A percentile compares a stretch with the other conserved stretches of the same genome.
Conservation (phyloP, 2,797 vertebrate species). For the Pampus argenteus region DNA sequence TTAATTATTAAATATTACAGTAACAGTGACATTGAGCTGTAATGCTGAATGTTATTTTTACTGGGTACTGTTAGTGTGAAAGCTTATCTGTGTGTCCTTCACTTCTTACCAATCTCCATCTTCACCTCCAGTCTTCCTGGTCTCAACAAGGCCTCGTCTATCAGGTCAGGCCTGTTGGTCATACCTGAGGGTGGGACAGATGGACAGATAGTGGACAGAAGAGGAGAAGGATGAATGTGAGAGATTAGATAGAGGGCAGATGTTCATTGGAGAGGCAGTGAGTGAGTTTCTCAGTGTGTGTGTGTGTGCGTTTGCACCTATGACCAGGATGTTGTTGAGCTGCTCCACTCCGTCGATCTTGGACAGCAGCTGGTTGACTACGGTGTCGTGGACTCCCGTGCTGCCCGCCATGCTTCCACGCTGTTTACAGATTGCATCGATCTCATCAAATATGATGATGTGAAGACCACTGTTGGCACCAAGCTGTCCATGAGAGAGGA, state of each 20-base stretch:
- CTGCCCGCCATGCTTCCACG: slow-evolving; percentile 97
- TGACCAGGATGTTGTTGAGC: slow-evolving; percentile 98
- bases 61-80: neutral
- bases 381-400: slow-evolving; percentile 96
- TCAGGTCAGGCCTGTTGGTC: slow-evolving; percentile 98
- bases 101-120: slow-evolving; percentile 95
- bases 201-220: slow-evolving; percentile 20
- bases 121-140: slow-evolving; percentile 96
- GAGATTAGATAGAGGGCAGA: slow-evolving; percentile 36
- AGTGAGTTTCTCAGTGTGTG: neutral
- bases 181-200: slow-evolving; percentile 86
- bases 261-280: slow-evolving; percentile 15
- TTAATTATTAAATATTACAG: no score
- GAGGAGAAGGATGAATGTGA: slow-evolving; percentile 12
- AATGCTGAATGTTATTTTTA: neutral
- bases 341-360: slow-evolving; percentile 98
- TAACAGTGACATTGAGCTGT: no score
- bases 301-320: slow-evolving; percentile 77
- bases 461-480: slow-evolving; percentile 97
- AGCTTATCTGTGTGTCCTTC: neutral
- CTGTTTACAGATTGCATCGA: slow-evolving; percentile 98
- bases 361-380: slow-evolving; percentile 97
- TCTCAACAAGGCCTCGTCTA: slow-evolving; percentile 95
- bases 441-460: slow-evolving; percentile 99
- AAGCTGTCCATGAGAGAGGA: slow-evolving; percentile 79